Base-by-base conservation (phyloP, 1,140 invertebrate genomes). In the Procambarus clarkii region DNA sequence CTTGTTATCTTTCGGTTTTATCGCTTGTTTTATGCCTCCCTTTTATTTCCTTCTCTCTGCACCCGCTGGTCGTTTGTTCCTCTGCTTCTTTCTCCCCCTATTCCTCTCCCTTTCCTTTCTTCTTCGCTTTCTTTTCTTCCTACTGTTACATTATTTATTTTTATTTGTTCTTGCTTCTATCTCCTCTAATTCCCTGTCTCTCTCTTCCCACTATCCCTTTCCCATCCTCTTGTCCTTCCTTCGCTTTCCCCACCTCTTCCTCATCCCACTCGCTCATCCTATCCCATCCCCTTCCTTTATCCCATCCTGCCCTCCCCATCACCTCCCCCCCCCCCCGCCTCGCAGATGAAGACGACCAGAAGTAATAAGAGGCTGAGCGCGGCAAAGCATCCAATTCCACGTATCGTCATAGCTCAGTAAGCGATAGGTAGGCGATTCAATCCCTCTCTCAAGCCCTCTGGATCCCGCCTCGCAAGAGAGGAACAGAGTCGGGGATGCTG, bases 341-440 rank as follows among this genome's bases (percentile, higher is more conserved):
- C 69, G 15, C 8, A 34, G 24, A 74, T 74, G 24, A 74, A 5
- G 69, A 74, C n/a, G n/a, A 74, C 15, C 21, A 0, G 5, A 34
- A 74, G n/a, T 34, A 74, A 74, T 74, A 34, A 74, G 69, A 74
- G 69, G n/a, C n/a, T 74, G 34, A 74, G 21, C n/a, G n/a, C n/a
- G 11, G 24, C 69, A 24, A 3, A 34, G n/a, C 69, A 21, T 34
- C 69, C 69, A 34, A 5, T 74, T 34, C 69, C 69, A 74, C n/a
- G 69, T 34, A 34, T 74, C 69, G 8, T 74, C 69, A 74, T 74
- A 34, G 24, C 69, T 34, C 69, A 74, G n/a, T 24, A 74, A 74
- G 5, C 69, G 69, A 74, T 34, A 34, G 69, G 11, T 24, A 74
- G 69, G 69, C 69, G 69, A 74, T 74, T 34, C 69, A 74, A 34